Percentiles rank a stretch among this genome's conserved stretches.
Evolutionary conservation across 2,113 vertebrate species (phyloP).

Genomic region (Crocuta crocuta): DNA sequence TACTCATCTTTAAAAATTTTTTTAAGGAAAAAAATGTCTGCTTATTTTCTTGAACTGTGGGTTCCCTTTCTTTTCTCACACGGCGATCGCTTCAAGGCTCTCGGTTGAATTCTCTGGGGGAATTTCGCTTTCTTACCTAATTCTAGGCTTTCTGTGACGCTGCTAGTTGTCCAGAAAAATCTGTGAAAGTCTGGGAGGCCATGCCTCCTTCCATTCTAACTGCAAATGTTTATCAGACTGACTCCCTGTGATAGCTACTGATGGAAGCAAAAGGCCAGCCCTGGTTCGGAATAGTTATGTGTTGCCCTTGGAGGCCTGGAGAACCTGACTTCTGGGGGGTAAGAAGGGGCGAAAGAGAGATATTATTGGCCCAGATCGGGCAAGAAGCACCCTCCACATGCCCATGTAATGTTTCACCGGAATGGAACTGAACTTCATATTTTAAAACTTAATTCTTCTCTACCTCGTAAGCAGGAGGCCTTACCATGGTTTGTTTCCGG

Average conservation of each 20-base stretch:
- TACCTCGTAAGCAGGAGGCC: background rate
- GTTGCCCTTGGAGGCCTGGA: constrained; percentile 71
- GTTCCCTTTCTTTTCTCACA: constrained; percentile 41
- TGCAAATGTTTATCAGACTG: constrained; percentile 72
- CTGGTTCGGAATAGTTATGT: constrained; percentile 47
- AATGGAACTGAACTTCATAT: background rate
- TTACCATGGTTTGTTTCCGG: background rate
- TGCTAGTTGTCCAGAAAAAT: constrained; percentile 69
- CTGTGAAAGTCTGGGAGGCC: constrained; percentile 63
- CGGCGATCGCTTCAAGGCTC: background rate
- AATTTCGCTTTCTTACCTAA: constrained; percentile 78
- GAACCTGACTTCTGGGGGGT: constrained; percentile 73
- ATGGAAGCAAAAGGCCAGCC: constrained; percentile 16
- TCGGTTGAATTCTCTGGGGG: constrained; percentile 69
- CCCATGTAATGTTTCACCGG: background rate
- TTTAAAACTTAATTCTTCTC: constrained; percentile 25
- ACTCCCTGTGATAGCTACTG: constrained; percentile 70
- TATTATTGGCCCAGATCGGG: constrained; percentile 78
- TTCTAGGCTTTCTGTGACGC: constrained; percentile 78
- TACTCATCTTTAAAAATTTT: background rate
- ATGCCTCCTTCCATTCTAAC: background rate
- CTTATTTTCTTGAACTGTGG: constrained; percentile 51
- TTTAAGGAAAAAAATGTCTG: background rate
- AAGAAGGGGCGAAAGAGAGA: constrained; percentile 74
- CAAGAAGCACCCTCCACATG: constrained; percentile 62